phyloP scores from a whole-genome alignment of 2,797 vertebrate genomes.

The Loriculus beryllinus region DNA sequence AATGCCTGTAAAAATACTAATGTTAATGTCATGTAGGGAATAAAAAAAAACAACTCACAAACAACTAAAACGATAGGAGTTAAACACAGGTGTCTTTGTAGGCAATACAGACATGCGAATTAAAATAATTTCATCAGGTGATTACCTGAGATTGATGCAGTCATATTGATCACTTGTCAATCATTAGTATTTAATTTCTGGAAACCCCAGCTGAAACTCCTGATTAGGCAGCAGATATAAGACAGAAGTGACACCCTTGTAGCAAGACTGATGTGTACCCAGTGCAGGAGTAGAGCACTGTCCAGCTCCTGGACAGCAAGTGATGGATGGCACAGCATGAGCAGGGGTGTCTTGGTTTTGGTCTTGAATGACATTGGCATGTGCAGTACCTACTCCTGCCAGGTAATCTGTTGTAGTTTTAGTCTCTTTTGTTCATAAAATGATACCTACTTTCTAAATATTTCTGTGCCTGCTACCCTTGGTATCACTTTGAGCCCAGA shows the following conservation, averaged over 20 bases:
- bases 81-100: background rate
- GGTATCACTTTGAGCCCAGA: background rate
- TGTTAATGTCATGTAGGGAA: background rate
- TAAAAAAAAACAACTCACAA: background rate
- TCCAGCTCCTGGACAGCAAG: background rate
- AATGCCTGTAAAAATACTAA: background rate
- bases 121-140: conserved; percentile 12
- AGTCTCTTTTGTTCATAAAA: background rate
- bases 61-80: background rate
- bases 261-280: rapidly evolving
- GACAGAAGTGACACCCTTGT: background rate
- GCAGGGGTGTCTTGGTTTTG: rapidly evolving
- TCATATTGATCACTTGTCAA: conserved; percentile 36
- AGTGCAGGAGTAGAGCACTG: background rate
- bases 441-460: background rate
- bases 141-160: conserved; percentile 8
- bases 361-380: rapidly evolving
- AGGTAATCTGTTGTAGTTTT: background rate
- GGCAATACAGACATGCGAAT: conserved; percentile 9
- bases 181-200: conserved; percentile 21
- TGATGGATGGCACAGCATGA: background rate
- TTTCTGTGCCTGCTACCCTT: rapidly evolving
- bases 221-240: background rate
- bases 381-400: background rate
- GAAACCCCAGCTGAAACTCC: background rate